Evolutionary conservation across 2,797 vertebrate species (phyloP).

Genomic region (Enteromius thamalakanensis): DNA sequence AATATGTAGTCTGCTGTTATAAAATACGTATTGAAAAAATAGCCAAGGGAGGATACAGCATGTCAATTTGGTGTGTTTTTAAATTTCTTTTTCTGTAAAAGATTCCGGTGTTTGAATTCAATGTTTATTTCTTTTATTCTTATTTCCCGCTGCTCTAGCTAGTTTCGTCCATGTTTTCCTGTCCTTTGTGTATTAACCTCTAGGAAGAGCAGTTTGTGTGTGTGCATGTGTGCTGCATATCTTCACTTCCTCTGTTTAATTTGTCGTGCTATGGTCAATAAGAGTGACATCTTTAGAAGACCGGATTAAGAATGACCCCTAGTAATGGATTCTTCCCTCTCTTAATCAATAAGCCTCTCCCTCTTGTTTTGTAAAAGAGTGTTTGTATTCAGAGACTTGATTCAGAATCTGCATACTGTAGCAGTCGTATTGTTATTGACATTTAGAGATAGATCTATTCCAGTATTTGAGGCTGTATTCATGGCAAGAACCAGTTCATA

Average conservation of each 20-base stretch:
- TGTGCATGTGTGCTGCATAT: conserved; percentile 34
- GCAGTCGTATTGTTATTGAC: neutral
- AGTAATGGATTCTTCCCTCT: conserved; percentile 56
- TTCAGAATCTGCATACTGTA: neutral
- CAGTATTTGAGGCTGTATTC: no score
- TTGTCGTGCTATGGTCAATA: conserved; percentile 52
- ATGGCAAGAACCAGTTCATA: no score
- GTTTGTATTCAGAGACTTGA: conserved; percentile 22
- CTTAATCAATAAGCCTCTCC: conserved; percentile 56
- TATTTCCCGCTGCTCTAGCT: neutral
- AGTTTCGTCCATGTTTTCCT: conserved; percentile 12
- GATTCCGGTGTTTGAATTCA: neutral
- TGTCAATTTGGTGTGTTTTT: neutral
- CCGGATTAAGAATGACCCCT: conserved; percentile 54
- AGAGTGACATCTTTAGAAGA: conserved; percentile 49
- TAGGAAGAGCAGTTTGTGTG: conserved; percentile 19
- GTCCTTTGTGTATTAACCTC: conserved; percentile 35
- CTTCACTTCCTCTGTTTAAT: conserved; percentile 48
- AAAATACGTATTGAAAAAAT: neutral
- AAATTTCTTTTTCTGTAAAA: neutral
- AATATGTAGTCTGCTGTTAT: neutral
- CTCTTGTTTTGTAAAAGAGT: conserved; percentile 49
- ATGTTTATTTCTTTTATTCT: neutral
- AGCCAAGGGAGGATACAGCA: neutral
- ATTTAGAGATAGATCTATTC: neutral